phyloP scores from a whole-genome alignment of 2,888 invertebrate genomes.

The Odontomyia ornata region DNA sequence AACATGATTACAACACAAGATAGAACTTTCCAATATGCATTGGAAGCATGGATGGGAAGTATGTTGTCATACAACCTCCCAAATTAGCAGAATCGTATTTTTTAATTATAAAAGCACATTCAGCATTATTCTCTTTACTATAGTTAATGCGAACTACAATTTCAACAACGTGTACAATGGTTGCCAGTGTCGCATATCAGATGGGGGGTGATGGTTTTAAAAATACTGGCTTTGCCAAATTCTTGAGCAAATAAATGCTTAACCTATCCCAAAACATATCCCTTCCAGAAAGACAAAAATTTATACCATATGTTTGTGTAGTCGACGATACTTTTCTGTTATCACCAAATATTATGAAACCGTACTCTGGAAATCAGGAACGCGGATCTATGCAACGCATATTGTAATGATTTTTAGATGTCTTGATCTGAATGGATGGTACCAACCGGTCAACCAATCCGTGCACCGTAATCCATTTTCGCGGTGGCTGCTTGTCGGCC shows the following conservation, averaged over 20 bases:
- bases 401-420: too few species aligned
- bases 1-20: not conserved
- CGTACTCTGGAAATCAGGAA: constrained; percentile 14
- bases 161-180: constrained; percentile 48
- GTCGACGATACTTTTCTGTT: constrained; percentile 35
- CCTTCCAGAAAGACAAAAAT: constrained; percentile 27
- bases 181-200: constrained; percentile 27
- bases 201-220: not conserved
- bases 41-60: too few species aligned
- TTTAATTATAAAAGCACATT: constrained; percentile 52
- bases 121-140: constrained; percentile 53
- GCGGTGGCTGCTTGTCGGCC: too few species aligned
- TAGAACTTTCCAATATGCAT: too few species aligned
- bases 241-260: not conserved
- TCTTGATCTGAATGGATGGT: too few species aligned
- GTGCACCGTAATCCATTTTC: too few species aligned
- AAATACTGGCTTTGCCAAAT: constrained; percentile 2
- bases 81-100: constrained; percentile 52
- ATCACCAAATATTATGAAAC: constrained; percentile 27
- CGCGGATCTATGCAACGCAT: constrained; percentile 22
- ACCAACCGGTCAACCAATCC: too few species aligned
- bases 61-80: constrained; percentile 54
- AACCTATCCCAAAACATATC: not conserved
- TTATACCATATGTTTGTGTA: constrained; percentile 40
- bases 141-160: constrained; percentile 53